Conservation (phyloP, 2,888 invertebrate species). For the Sipha maydis region DNA sequence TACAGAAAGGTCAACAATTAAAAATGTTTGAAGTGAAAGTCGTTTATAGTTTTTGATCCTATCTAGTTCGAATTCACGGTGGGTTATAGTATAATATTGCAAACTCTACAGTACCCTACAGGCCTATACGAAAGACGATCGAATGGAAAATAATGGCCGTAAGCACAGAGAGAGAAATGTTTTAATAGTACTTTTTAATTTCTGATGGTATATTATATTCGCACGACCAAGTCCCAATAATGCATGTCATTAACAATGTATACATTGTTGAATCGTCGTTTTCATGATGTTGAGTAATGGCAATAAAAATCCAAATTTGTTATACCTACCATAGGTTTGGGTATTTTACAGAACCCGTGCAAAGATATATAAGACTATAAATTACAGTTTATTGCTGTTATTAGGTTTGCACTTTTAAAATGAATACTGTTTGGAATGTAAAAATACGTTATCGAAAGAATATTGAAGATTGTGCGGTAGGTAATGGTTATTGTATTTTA, state of each 20-base stretch:
- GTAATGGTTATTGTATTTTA: no score
- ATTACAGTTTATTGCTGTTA: background rate
- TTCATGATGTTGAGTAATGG: background rate
- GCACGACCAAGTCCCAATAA: background rate
- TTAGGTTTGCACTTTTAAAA: no score
- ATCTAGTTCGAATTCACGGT: constrained; percentile 13
- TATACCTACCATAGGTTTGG: background rate
- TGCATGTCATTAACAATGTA: background rate
- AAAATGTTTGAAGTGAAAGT: constrained; percentile 49
- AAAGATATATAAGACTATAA: background rate
- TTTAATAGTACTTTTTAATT: background rate
- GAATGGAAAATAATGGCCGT: background rate
- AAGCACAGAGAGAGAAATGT: background rate
- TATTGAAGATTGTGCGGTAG: no score
- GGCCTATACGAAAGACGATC: background rate
- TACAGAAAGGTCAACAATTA: constrained; percentile 34
- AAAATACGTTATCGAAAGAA: no score
- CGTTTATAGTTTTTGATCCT: background rate
- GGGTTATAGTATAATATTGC: background rate
- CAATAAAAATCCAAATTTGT: background rate
- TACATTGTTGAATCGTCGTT: background rate
- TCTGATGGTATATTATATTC: background rate
- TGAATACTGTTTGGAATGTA: no score
- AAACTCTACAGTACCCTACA: background rate
- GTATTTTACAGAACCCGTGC: background rate